Base-by-base conservation (phyloP, 37 sponge, comb jelly and placozoan species). In the Chondrosia reniformis region DNA sequence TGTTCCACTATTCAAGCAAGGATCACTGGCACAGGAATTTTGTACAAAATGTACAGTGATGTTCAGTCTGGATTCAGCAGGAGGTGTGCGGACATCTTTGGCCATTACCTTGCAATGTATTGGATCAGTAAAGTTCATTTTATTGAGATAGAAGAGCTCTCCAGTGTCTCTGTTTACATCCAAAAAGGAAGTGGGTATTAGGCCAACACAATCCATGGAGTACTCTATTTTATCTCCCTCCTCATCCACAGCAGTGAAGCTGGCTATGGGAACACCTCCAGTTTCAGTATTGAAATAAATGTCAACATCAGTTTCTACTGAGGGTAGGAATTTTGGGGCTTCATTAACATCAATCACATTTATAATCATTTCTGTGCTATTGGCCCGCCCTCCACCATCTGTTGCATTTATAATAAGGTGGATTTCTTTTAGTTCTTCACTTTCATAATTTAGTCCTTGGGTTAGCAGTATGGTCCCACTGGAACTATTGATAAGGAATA, bases 401-500 rank as follows among this genome's bases (percentile, higher is more conserved):
- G 40, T 39, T 3, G 83, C 86, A 9, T 63, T 83, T 0, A 90
- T 46, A 24, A 39, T 75, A 27, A 90, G 39, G 4, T 3, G 62
- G 8, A 89, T 80, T 7, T 12, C 24, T 15, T 75, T 79, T 10
- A 39, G 45, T 13, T 39, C 69, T 22, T 39, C 43, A 33, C 27
- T 13, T 33, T 83, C 83, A 38, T 85, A 37, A 19, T 81, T 56
- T 4, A 54, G 39, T 8, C 49, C 25, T 0, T 27, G 24, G 8
- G 10, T 30, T 8, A 83, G 55, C 22, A 52, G 28, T 30, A 90
- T 64, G 0, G 15, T 38, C 36, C 91, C 91, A 55, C 66, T 75
- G 2, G 40, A 25, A 31, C 46, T n/a, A 15, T 81, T 36, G 25
- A 90, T 52, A 0, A 25, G 15, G 45, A 90, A 82, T 83, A 81